phyloP scores from a whole-genome alignment of 92 coral and sea anemone species.

The Heliopora coerulea region DNA sequence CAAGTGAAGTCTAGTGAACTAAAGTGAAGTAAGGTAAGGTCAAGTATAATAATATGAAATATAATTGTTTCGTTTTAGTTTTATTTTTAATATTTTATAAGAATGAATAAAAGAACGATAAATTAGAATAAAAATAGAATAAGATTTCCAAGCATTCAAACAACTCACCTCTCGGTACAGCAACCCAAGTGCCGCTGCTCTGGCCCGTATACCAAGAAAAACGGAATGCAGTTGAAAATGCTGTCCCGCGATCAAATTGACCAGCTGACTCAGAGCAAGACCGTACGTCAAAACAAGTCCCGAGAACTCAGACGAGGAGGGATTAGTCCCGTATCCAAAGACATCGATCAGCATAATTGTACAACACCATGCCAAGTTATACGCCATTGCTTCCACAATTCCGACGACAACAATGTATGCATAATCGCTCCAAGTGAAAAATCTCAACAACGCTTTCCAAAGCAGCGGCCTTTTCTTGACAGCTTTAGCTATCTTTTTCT shows the following conservation, averaged over 20 bases:
- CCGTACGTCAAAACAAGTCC: background rate
- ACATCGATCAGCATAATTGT: background rate
- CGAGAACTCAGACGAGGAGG: too few relatives aligned
- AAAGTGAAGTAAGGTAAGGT: too few relatives aligned
- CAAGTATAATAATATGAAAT: too few relatives aligned
- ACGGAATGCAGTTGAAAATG: background rate
- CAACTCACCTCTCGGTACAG: background rate
- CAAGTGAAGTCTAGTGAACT: too few relatives aligned
- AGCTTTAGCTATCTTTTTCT: background rate
- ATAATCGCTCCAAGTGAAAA: background rate
- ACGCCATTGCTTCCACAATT: background rate
- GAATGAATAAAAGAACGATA: too few relatives aligned
- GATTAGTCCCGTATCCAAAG: background rate
- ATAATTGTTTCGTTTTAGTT: too few relatives aligned
- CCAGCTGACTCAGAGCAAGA: background rate
- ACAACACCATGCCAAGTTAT: background rate
- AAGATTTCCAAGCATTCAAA: too few relatives aligned
- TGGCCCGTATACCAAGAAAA: background rate
- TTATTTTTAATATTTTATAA: too few relatives aligned
- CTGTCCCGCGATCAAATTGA: background rate
- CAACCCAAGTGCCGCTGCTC: background rate
- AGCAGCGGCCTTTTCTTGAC: background rate
- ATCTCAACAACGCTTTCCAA: conserved; percentile 14
- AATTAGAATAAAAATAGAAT: too few relatives aligned
- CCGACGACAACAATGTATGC: background rate